Evolutionary conservation across 1,140 invertebrate genomes (phyloP).

Genomic region (Bradysia coprophila): DNA sequence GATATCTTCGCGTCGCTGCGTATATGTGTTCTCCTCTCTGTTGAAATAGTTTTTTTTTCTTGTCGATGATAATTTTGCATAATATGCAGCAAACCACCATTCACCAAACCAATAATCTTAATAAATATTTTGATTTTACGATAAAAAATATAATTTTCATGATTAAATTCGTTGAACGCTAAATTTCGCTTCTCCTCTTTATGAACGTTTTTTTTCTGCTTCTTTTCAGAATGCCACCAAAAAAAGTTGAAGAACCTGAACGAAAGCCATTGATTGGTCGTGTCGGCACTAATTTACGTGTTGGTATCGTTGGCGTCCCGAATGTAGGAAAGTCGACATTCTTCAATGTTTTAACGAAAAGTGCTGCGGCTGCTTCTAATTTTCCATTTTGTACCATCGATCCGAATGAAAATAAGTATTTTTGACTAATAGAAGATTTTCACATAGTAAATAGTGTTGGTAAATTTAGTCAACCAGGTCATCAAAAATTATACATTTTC

Average conservation of each 20-base stretch:
- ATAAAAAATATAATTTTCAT: too few species aligned
- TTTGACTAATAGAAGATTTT: too few species aligned
- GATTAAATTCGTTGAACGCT: too few species aligned
- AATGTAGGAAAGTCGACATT: conserved; percentile 99
- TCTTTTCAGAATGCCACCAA: conserved; percentile 58
- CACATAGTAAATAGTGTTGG: too few species aligned
- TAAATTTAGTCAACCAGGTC: too few species aligned
- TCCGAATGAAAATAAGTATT: conserved; percentile 99
- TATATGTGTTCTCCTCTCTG: background rate
- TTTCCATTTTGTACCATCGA: conserved; percentile 99
- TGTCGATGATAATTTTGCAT: background rate
- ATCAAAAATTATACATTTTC: too few species aligned
- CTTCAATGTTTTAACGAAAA: conserved; percentile 97
- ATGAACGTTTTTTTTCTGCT: background rate
- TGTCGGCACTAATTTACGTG: conserved; percentile 92
- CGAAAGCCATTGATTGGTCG: conserved; percentile 87
- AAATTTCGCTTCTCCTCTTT: too few species aligned
- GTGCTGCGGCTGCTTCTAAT: conserved; percentile 89
- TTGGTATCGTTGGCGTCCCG: conserved; percentile 77
- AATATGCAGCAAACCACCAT: background rate
- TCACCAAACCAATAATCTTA: too few species aligned
- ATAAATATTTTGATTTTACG: too few species aligned
- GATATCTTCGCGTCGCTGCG: background rate
- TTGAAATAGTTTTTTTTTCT: too few species aligned
- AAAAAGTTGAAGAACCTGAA: conserved; percentile 82